Conservation (phyloP, 37 sponge, comb jelly and placozoan species). For the Amphimedon queenslandica region DNA sequence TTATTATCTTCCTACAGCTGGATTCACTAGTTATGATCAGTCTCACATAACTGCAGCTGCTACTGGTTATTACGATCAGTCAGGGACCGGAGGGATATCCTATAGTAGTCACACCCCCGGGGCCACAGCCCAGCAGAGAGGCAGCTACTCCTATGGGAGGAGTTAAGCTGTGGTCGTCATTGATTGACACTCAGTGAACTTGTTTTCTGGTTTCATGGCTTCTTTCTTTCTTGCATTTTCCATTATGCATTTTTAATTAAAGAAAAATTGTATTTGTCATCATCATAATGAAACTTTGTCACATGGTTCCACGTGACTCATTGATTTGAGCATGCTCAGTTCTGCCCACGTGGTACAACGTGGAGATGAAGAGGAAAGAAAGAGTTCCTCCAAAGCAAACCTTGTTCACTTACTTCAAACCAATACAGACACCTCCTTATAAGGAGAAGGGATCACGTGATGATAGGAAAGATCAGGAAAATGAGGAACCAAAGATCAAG, state of each 20-base stretch:
- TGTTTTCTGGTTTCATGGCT: too few species aligned
- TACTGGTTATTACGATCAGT: too few species aligned
- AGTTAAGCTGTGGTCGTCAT: too few species aligned
- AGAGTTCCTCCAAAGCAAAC: background rate
- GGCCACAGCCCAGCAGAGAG: too few species aligned
- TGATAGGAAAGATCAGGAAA: slow-evolving; percentile 8
- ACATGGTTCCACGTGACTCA: background rate
- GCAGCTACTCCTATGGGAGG: too few species aligned
- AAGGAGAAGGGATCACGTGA: slow-evolving; percentile 1
- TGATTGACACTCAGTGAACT: too few species aligned
- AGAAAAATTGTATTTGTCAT: background rate
- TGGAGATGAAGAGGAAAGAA: background rate
- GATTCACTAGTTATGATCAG: too few species aligned
- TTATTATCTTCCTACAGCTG: too few species aligned
- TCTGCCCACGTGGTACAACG: background rate
- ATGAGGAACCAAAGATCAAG: slow-evolving; percentile 1
- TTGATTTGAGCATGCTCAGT: background rate
- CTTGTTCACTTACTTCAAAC: slow-evolving; percentile 21
- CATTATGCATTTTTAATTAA: background rate
- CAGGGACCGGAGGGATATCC: too few species aligned
- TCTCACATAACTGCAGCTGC: too few species aligned
- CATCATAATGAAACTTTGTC: background rate
- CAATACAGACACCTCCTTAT: background rate
- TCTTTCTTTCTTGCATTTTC: too few species aligned
- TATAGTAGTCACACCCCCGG: too few species aligned